Evolutionary conservation across 2,113 vertebrate species (phyloP).

Genomic region (Lathamus discolor): DNA sequence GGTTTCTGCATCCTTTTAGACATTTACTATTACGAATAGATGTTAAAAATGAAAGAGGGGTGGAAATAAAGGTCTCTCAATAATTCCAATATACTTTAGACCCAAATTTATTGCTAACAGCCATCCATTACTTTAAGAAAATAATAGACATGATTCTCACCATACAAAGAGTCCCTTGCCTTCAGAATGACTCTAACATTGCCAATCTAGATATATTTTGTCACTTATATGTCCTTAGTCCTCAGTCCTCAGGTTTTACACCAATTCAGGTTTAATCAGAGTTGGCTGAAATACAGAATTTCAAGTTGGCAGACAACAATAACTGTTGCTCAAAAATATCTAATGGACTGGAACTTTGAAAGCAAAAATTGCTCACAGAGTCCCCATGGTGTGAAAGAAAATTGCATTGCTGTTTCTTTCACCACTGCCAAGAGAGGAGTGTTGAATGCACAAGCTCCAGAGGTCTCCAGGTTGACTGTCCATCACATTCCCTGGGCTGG

Average conservation of each 20-base stretch:
- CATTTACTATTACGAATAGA: not conserved
- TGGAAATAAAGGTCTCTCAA: not conserved
- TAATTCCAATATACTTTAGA: not conserved
- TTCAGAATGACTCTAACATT: not conserved
- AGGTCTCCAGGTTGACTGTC: not conserved
- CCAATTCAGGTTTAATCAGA: not conserved
- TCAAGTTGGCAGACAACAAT: not conserved
- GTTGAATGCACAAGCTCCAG: not conserved
- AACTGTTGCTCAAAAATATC: not conserved
- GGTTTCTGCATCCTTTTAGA: constrained; percentile 19
- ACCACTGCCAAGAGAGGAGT: not conserved
- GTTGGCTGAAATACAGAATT: not conserved
- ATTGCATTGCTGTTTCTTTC: not conserved
- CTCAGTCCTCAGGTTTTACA: not conserved
- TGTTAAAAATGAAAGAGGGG: not conserved
- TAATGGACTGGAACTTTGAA: not conserved
- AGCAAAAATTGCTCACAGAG: not conserved
- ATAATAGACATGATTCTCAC: not conserved
- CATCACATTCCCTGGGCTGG: not conserved
- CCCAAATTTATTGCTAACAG: not conserved
- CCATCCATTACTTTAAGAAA: not conserved
- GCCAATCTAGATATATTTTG: not conserved
- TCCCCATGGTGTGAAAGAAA: not conserved
- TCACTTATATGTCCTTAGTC: not conserved
- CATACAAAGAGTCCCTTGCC: not conserved